Percentiles rank a stretch among this genome's conserved stretches.
phyloP scores from a whole-genome alignment of 2,888 invertebrate species.

The Stenchaetothrips biformis region DNA sequence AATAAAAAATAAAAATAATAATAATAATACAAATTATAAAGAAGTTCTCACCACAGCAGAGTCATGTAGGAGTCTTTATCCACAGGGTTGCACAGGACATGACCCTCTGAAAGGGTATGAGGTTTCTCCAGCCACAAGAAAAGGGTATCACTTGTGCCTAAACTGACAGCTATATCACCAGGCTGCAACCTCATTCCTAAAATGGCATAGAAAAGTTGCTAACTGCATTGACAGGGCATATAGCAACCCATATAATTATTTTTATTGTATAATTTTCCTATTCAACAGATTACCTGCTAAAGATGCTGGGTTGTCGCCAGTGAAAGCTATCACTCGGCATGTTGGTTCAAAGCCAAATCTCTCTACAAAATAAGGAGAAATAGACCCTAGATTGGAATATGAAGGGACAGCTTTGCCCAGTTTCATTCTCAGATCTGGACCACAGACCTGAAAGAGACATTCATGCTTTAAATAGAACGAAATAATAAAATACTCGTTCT shows the following conservation, averaged over 20 bases:
- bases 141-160: conserved; percentile 92
- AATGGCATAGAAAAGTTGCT: conserved; percentile 26
- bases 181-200: conserved; percentile 74
- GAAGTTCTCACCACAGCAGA: conserved; percentile 65
- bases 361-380: conserved; percentile 76
- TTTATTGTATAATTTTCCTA: no score
- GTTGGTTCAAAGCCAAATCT: conserved; percentile 76
- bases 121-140: conserved; percentile 71
- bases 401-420: conserved; percentile 71
- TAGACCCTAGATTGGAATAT: conserved; percentile 61
- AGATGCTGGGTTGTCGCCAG: conserved; percentile 92
- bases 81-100: conserved; percentile 83
- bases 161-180: conserved; percentile 79
- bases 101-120: conserved; percentile 67
- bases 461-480: neutral
- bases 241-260: neutral
- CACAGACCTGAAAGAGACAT: conserved; percentile 58
- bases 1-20: conserved; percentile 9
- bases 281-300: conserved; percentile 58
- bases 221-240: conserved; percentile 31
- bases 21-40: conserved; percentile 15
- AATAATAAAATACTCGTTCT: no score
- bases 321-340: conserved; percentile 82
- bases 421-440: conserved; percentile 65
- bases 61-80: conserved; percentile 77